phyloP scores from a whole-genome alignment of 2,113 vertebrate species.

The Tragelaphus scriptus region DNA sequence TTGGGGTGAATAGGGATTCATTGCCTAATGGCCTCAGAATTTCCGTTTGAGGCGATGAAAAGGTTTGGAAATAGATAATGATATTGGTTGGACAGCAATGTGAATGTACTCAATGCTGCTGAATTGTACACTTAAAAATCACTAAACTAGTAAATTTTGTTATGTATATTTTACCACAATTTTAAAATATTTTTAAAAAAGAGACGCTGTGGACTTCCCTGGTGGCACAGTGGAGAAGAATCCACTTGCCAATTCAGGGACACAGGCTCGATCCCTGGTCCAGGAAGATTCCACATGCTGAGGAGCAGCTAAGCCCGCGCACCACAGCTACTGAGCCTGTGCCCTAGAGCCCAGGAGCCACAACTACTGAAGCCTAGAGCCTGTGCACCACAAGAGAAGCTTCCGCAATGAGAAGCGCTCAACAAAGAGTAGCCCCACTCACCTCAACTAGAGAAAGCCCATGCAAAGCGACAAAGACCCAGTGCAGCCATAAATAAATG shows the following conservation, averaged over 20 bases:
- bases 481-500: not conserved
- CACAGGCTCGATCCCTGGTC: not conserved
- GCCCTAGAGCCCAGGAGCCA: not conserved
- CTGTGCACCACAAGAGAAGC: not conserved
- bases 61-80: not conserved
- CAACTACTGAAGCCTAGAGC: not conserved
- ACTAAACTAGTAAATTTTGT: not conserved
- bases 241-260: not conserved
- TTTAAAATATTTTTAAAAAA: not conserved
- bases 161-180: not conserved
- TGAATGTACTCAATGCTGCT: not conserved
- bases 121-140: not conserved
- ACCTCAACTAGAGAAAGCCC: not conserved
- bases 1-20: not conserved
- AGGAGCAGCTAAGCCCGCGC: not conserved
- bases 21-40: not conserved
- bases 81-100: not conserved
- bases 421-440: not conserved
- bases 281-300: not conserved
- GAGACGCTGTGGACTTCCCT: not conserved
- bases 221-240: fast-evolving
- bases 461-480: not conserved
- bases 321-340: not conserved
- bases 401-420: not conserved
- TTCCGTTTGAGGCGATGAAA: not conserved